phyloP scores from a whole-genome alignment of 1,140 invertebrate genomes.

The Pseudomyrmex cubaensis region DNA sequence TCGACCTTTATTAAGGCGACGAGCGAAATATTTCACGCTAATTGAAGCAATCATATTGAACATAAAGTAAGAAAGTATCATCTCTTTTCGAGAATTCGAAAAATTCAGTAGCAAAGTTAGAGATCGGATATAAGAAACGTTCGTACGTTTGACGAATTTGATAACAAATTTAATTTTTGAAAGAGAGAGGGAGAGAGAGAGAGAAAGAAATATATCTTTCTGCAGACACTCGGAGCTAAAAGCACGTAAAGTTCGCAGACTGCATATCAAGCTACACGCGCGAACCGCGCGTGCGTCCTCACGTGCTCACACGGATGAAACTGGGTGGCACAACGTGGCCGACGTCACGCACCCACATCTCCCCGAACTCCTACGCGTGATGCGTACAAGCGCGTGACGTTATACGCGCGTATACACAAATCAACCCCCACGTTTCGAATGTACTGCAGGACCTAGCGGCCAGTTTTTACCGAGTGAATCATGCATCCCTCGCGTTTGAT shows the following conservation, averaged over 20 bases:
- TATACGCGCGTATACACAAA: background rate
- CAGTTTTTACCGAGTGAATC: slow-evolving; percentile 31
- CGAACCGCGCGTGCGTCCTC: slow-evolving; percentile 68
- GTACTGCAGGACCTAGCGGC: slow-evolving; percentile 46
- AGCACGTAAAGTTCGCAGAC: slow-evolving; percentile 11
- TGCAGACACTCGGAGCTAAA: no score
- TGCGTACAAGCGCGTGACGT: slow-evolving; percentile 14
- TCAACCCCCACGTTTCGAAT: slow-evolving; percentile 25
- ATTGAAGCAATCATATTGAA: slow-evolving; percentile 19
- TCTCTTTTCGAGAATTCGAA: background rate
- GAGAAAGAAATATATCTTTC: no score
- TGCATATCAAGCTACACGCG: slow-evolving; percentile 48
- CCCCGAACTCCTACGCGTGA: slow-evolving; percentile 24
- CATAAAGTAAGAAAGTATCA: slow-evolving; percentile 29
- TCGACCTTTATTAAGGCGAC: slow-evolving; percentile 26
- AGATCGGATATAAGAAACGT: background rate
- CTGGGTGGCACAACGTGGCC: slow-evolving; percentile 67
- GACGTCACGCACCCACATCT: slow-evolving; percentile 40
- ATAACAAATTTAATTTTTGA: no score
- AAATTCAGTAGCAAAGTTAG: no score
- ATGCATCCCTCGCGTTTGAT: slow-evolving; percentile 52
- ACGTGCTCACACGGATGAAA: slow-evolving; percentile 63
- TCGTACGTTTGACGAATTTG: no score
- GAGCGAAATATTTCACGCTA: background rate
- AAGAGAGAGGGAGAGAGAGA: background rate